Conservation (phyloP, 1,140 invertebrate species). For the Diorhabda elongata region DNA sequence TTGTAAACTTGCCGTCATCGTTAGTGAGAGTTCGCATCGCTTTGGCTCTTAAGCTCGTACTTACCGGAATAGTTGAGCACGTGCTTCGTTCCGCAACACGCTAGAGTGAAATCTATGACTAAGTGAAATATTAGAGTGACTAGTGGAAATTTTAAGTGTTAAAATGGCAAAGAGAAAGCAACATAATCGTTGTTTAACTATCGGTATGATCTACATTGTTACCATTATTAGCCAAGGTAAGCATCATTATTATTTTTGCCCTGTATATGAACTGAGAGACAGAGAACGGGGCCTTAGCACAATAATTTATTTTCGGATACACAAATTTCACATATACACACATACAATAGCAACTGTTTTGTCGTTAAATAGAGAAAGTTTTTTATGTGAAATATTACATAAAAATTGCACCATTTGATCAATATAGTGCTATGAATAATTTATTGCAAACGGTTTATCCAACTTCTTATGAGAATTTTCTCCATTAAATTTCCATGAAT, state of each 20-base stretch:
- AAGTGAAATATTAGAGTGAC: neutral
- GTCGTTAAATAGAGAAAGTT: too few relatives aligned
- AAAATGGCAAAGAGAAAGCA: conserved; percentile 31
- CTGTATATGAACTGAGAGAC: neutral
- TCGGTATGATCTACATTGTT: conserved; percentile 39
- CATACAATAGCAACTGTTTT: too few relatives aligned
- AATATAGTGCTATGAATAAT: too few relatives aligned
- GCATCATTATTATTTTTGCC: conserved; percentile 14
- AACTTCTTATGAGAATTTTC: too few relatives aligned
- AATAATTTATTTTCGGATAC: neutral
- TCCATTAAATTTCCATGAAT: too few relatives aligned
- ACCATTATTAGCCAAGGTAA: conserved; percentile 42
- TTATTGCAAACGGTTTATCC: too few relatives aligned
- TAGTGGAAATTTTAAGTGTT: conserved; percentile 25
- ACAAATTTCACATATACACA: too few relatives aligned
- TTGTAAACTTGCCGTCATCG: neutral
- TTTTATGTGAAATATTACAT: too few relatives aligned
- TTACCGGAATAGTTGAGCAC: conserved; percentile 1
- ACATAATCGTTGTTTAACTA: conserved; percentile 34
- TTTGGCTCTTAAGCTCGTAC: neutral
- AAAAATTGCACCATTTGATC: too few relatives aligned
- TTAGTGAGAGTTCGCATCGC: conserved; percentile 10
- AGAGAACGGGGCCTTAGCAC: neutral
- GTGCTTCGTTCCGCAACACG: neutral
- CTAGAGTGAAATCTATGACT: neutral